These are phyloP conservation scores for Tachysurus vachellii DNA, from an alignment of 2,113 vertebrate genomes.

Conservation along the genomic window DNA sequence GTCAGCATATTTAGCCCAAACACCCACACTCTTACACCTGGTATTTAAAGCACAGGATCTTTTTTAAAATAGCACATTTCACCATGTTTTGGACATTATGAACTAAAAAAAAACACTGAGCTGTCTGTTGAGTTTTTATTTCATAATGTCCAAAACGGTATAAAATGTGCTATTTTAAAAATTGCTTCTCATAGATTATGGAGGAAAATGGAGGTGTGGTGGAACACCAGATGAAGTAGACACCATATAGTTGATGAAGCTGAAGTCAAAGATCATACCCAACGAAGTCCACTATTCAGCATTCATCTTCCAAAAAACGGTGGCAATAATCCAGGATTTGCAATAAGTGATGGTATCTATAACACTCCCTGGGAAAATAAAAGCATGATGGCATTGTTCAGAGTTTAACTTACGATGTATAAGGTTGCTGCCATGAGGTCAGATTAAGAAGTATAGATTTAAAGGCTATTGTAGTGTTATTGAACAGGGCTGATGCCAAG, in stretches of 20 bases:
- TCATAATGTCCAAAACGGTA: not conserved
- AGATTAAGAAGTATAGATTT: not conserved
- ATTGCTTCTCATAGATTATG: not conserved
- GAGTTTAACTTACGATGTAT: not conserved
- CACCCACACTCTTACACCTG: slow-evolving; percentile 45
- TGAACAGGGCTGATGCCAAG: slow-evolving; percentile 7
- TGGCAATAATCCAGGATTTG: not conserved
- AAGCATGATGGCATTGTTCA: not conserved
- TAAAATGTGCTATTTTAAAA: not conserved
- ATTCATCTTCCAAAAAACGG: not conserved
- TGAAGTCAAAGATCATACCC: not conserved
- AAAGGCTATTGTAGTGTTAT: slow-evolving; percentile 19
- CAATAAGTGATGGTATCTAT: not conserved
- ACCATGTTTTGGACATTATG: too few relatives aligned
- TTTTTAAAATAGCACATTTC: too few relatives aligned
- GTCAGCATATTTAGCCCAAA: slow-evolving; percentile 46
- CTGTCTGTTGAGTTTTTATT: not conserved
- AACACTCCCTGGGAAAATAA: not conserved
- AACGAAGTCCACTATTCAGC: not conserved
- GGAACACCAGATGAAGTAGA: not conserved
- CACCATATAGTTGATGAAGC: not conserved
- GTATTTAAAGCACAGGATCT: slow-evolving; percentile 35
- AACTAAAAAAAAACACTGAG: too few relatives aligned
- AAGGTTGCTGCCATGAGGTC: slow-evolving; percentile 11
- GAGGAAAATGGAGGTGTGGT: not conserved